Percentiles rank a stretch among this genome's conserved stretches.
Conservation (phyloP, 2,888 invertebrate genomes). For the Oscheius sp. region DNA sequence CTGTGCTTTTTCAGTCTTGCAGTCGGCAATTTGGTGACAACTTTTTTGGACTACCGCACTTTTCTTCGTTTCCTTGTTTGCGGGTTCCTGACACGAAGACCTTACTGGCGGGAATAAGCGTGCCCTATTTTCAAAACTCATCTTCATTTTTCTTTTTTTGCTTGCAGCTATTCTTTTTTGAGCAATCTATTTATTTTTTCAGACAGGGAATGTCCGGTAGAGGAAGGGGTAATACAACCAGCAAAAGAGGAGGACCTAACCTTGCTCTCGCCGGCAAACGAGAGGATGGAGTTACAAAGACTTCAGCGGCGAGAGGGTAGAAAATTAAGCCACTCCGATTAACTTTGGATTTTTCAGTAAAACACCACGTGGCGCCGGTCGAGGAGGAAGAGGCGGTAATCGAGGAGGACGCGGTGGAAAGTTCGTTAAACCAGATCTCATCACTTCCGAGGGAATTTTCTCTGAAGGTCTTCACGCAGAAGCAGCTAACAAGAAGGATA, state of each 20-base stretch:
- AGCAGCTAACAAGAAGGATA: slow-evolving; percentile 28
- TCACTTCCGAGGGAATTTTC: slow-evolving; percentile 55
- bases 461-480: slow-evolving; percentile 50
- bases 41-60: too few relatives aligned
- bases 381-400: slow-evolving; percentile 36
- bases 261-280: slow-evolving; percentile 52
- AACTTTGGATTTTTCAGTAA: slow-evolving; percentile 26
- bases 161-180: too few relatives aligned
- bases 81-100: too few relatives aligned
- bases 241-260: slow-evolving; percentile 47
- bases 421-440: slow-evolving; percentile 43
- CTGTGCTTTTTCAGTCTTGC: too few relatives aligned
- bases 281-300: slow-evolving; percentile 35
- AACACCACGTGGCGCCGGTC: slow-evolving; percentile 11
- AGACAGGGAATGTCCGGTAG: slow-evolving; percentile 22
- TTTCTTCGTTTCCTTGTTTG: too few relatives aligned
- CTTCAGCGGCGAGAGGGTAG: not conserved
- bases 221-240: slow-evolving; percentile 34
- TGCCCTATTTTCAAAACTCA: too few relatives aligned
- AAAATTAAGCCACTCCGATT: slow-evolving; percentile 27
- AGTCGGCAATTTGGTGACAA: too few relatives aligned
- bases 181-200: too few relatives aligned
- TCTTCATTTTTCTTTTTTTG: too few relatives aligned
- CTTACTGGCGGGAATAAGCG: too few relatives aligned
- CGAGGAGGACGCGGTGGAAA: slow-evolving; percentile 31